These are phyloP conservation scores for Menidia menidia DNA, from an alignment of 2,797 vertebrate species.

Conservation along the genomic window DNA sequence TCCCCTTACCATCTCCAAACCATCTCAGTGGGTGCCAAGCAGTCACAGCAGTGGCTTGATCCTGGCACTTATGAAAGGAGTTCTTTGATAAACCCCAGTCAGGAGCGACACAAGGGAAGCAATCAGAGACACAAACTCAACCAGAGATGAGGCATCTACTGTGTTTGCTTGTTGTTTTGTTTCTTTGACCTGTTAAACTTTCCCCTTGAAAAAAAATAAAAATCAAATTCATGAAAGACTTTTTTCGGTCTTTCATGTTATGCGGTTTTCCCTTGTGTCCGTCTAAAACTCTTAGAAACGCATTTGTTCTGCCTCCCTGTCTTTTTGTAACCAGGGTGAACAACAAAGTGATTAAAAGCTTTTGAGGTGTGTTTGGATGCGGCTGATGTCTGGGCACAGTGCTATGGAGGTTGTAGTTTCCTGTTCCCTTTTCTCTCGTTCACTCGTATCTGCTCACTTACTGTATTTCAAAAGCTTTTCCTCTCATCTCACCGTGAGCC, in stretches of 20 bases:
- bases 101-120: slow-evolving; percentile 79
- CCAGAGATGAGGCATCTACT: slow-evolving; percentile 70
- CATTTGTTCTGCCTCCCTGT: slow-evolving; percentile 59
- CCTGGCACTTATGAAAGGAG: slow-evolving; percentile 80
- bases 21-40: slow-evolving; percentile 75
- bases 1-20: slow-evolving; percentile 51
- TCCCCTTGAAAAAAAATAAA: slow-evolving; percentile 51
- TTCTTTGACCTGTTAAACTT: slow-evolving; percentile 78
- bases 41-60: slow-evolving; percentile 80
- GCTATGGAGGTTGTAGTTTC: slow-evolving; percentile 46
- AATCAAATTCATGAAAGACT: slow-evolving; percentile 53
- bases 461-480: slow-evolving; percentile 30
- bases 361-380: slow-evolving; percentile 71
- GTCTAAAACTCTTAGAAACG: slow-evolving; percentile 62
- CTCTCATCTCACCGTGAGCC: slow-evolving; percentile 9
- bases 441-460: slow-evolving; percentile 40
- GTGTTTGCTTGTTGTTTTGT: slow-evolving; percentile 65
- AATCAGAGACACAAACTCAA: slow-evolving; percentile 78
- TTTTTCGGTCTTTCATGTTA: slow-evolving; percentile 47
- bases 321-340: slow-evolving; percentile 76
- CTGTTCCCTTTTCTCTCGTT: slow-evolving; percentile 39
- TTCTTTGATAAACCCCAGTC: slow-evolving; percentile 80
- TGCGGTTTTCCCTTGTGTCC: slow-evolving; percentile 64
- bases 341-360: slow-evolving; percentile 73
- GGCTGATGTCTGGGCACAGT: slow-evolving; percentile 53